Conservation (phyloP, 2,888 invertebrate genomes). For the Dioctria rufipes region DNA sequence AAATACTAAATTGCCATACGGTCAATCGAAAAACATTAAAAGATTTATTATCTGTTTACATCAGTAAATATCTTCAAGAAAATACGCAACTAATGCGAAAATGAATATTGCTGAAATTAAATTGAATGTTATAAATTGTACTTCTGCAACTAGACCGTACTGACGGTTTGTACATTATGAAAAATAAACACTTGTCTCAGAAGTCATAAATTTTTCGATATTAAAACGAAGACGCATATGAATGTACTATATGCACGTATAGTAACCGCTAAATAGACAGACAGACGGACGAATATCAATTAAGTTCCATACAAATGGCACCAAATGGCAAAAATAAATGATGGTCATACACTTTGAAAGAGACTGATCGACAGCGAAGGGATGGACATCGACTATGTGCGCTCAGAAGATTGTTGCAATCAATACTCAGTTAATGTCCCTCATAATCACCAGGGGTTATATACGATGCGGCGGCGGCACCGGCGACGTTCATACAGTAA, state of each 20-base stretch:
- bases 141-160: background rate
- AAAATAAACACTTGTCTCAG: background rate
- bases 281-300: conserved; percentile 19
- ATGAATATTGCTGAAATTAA: conserved; percentile 22
- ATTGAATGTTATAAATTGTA: conserved; percentile 12
- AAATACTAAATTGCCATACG: too few species aligned
- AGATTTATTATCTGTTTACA: conserved; percentile 27
- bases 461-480: background rate
- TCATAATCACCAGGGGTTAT: background rate
- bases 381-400: background rate
- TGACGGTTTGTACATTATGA: background rate
- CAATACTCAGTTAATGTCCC: conserved; percentile 17
- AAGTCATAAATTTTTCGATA: conserved; percentile 20
- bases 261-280: background rate
- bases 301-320: conserved; percentile 13
- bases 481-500: background rate
- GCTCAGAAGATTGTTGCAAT: conserved; percentile 5
- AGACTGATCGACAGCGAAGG: background rate
- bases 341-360: conserved; percentile 13
- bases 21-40: background rate
- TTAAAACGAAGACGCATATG: background rate
- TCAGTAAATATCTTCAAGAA: conserved; percentile 1
- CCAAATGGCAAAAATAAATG: conserved; percentile 16
- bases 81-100: conserved; percentile 14
- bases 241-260: background rate